Percentiles rank a stretch among this genome's conserved stretches.
phyloP scores from a whole-genome alignment of 2,113 vertebrate species.

The Peromyscus leucopus region DNA sequence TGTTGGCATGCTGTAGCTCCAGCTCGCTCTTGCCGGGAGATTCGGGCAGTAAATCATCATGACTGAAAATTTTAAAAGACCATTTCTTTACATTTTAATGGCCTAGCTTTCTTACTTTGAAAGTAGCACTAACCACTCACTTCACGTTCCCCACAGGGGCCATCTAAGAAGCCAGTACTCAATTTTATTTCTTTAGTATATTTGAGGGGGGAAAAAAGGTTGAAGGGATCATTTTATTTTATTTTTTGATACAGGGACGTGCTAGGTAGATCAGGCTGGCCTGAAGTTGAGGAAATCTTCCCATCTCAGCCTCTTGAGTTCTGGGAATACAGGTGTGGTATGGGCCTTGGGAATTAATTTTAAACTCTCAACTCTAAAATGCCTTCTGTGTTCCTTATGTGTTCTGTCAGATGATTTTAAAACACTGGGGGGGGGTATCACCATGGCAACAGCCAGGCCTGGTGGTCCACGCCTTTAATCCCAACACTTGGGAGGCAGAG shows the following conservation, averaged over 20 bases:
- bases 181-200: slow-evolving; percentile 35
- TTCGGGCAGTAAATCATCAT: slow-evolving; percentile 63
- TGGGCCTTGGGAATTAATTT: neutral
- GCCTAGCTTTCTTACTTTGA: slow-evolving; percentile 48
- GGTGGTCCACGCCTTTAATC: neutral
- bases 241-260: neutral
- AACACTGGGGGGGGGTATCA: neutral
- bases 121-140: neutral
- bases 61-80: slow-evolving; percentile 48
- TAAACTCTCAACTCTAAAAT: slow-evolving; percentile 4
- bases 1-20: slow-evolving; percentile 22
- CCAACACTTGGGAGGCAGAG: neutral
- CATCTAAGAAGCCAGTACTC: neutral
- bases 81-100: slow-evolving; percentile 60
- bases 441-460: neutral
- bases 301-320: neutral
- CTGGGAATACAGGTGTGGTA: neutral
- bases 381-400: neutral
- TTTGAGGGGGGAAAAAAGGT: neutral
- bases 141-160: neutral
- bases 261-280: neutral
- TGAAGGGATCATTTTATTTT: neutral
- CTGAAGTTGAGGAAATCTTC: neutral
- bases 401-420: neutral
- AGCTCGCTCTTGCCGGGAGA: neutral